phyloP scores from a whole-genome alignment of 2,113 vertebrate genomes.

The Astur gentilis region DNA sequence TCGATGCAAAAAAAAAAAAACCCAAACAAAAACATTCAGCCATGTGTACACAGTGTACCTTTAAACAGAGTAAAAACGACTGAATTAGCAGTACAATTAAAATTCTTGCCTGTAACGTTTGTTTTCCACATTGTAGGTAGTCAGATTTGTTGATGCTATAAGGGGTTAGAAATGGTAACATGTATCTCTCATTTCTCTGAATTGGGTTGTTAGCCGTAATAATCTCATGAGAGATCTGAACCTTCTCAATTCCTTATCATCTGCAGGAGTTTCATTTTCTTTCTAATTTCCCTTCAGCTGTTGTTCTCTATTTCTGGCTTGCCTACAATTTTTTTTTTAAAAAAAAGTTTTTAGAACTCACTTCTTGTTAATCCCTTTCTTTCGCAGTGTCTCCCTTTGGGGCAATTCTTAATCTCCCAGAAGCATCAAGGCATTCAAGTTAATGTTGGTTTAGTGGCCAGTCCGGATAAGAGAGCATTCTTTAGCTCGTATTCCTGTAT shows the following conservation, averaged over 20 bases:
- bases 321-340: background rate
- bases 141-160: background rate
- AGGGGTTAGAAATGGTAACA: background rate
- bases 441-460: constrained; percentile 9
- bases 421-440: constrained; percentile 29
- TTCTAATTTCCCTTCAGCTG: constrained; percentile 14
- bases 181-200: background rate
- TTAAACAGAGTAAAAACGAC: background rate
- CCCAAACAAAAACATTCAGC: background rate
- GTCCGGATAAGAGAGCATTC: background rate
- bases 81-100: background rate
- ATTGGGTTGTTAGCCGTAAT: background rate
- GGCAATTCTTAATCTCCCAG: constrained; percentile 9
- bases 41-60: background rate
- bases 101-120: background rate
- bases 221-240: constrained; percentile 4
- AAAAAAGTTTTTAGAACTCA: background rate
- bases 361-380: constrained; percentile 8
- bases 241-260: background rate
- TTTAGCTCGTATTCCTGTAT: background rate
- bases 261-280: constrained; percentile 12
- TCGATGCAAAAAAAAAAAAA: background rate
- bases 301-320: constrained; percentile 1
- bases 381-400: background rate
- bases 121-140: background rate